Conservation (phyloP, 2,888 invertebrate species). For the Crepidodera aurea region DNA sequence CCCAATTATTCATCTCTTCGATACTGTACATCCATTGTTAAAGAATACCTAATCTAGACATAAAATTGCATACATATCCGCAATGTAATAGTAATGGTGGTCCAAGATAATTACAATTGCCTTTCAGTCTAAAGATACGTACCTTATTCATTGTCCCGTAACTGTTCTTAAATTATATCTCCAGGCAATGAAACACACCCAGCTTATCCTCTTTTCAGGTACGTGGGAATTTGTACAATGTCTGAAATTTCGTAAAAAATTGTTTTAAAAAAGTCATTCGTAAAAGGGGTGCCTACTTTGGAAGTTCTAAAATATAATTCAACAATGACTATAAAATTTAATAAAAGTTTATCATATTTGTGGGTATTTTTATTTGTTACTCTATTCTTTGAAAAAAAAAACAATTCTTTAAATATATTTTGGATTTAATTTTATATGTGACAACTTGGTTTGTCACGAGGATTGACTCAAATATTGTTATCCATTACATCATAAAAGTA, state of each 20-base stretch:
- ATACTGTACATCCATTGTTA: not conserved
- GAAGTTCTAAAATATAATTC: too few relatives aligned
- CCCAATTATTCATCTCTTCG: not conserved
- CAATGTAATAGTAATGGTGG: slow-evolving; percentile 24
- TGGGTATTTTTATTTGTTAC: too few relatives aligned
- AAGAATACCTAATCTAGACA: not conserved
- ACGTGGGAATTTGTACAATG: slow-evolving; percentile 29
- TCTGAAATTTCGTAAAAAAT: not conserved
- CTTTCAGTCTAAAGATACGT: slow-evolving; percentile 26
- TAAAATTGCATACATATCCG: not conserved
- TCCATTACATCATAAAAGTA: too few relatives aligned
- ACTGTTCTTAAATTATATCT: slow-evolving; percentile 52
- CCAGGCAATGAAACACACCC: slow-evolving; percentile 48
- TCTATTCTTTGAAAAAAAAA: too few relatives aligned
- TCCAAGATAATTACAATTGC: slow-evolving; percentile 31
- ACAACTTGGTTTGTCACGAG: too few relatives aligned
- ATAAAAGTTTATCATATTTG: too few relatives aligned
- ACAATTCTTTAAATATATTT: too few relatives aligned
- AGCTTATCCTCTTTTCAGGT: slow-evolving; percentile 26
- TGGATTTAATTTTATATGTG: too few relatives aligned
- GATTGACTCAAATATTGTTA: too few relatives aligned
- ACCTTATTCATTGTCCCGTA: slow-evolving; percentile 47
- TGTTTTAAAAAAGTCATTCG: not conserved
- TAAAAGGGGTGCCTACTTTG: too few relatives aligned
- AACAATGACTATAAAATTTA: too few relatives aligned